A percentile compares a stretch with the other conserved stretches of the same genome.
Conservation (phyloP, 2,888 invertebrate species). For the Cotesia congregata region DNA sequence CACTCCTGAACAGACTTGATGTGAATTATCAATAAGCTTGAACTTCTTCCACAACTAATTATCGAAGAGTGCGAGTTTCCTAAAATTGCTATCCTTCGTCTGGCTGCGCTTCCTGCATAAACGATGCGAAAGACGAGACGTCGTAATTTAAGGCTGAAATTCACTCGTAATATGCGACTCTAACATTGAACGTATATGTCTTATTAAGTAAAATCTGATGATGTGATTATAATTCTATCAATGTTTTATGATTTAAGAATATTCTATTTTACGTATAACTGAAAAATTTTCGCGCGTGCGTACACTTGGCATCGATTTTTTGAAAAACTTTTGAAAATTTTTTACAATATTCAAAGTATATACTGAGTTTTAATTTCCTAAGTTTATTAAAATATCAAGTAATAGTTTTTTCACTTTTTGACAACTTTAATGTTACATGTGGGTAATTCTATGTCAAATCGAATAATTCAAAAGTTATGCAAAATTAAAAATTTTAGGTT, state of each 20-base stretch:
- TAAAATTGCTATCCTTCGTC: conserved; percentile 28
- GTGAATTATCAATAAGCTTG: conserved; percentile 27
- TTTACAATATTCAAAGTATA: no score
- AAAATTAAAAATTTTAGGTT: no score
- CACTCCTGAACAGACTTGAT: conserved; percentile 3
- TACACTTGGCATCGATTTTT: no score
- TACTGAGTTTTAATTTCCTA: no score
- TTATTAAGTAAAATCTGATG: conserved; percentile 38
- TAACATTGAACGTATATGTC: conserved; percentile 16
- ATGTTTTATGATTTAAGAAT: conserved; percentile 6
- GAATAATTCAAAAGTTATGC: no score
- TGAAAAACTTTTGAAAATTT: no score
- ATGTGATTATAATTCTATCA: conserved; percentile 38
- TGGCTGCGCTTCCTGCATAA: conserved; percentile 34
- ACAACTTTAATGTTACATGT: no score
- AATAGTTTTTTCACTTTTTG: no score
- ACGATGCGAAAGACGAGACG: conserved; percentile 41
- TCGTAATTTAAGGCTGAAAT: conserved; percentile 34
- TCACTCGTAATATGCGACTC: conserved; percentile 27
- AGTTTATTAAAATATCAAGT: no score
- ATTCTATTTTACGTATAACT: not conserved
- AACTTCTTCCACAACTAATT: conserved; percentile 27
- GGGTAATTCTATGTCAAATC: no score
- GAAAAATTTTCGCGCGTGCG: not conserved
- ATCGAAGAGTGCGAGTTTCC: conserved; percentile 19